Conservation (phyloP, 2,797 vertebrate species). For the Coreius guichenoti region DNA sequence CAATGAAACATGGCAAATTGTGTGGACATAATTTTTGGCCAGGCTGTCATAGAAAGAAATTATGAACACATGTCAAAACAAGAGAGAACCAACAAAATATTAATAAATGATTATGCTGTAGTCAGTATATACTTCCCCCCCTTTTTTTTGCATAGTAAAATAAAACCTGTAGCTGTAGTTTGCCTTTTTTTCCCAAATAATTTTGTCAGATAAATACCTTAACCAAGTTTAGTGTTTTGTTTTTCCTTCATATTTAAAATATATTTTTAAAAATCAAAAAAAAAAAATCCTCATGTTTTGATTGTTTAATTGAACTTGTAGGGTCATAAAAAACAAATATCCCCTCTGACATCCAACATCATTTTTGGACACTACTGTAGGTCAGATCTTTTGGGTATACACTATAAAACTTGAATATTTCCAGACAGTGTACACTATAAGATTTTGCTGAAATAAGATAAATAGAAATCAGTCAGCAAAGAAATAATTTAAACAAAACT, state of each 20-base stretch:
- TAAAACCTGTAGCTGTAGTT: background rate
- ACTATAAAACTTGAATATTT: background rate
- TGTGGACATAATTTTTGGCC: too few species aligned
- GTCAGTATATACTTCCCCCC: too few species aligned
- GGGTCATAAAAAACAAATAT: background rate
- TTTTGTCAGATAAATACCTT: background rate
- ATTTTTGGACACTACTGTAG: background rate
- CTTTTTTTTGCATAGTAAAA: too few species aligned
- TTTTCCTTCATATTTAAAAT: background rate
- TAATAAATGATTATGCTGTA: too few species aligned
- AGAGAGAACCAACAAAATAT: too few species aligned
- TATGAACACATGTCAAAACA: too few species aligned
- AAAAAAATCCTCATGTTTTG: background rate
- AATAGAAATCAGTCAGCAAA: background rate
- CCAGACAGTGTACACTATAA: background rate
- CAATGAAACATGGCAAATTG: too few species aligned
- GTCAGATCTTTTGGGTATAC: background rate
- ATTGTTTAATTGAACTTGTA: background rate
- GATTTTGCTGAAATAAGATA: background rate
- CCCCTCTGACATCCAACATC: background rate
- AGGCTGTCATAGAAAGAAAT: too few species aligned
- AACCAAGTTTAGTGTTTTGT: background rate
- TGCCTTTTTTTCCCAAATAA: background rate
- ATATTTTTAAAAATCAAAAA: too few species aligned
- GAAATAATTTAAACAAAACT: background rate